phyloP scores from a whole-genome alignment of 2,888 invertebrate genomes.

The Arge pagana region DNA sequence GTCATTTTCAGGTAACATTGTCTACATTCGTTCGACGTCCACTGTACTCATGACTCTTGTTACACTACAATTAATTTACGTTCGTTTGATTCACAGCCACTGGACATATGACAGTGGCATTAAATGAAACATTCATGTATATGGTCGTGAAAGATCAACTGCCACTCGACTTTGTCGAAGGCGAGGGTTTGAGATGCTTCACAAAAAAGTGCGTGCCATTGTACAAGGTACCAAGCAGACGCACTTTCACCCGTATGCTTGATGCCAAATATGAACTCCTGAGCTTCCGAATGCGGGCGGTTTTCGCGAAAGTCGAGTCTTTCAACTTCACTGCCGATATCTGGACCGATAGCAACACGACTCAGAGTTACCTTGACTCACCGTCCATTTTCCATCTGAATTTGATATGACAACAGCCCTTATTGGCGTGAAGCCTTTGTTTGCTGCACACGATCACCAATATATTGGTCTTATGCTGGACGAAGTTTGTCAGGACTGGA shows the following conservation, averaged over 20 bases:
- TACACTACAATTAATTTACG: too few relatives aligned
- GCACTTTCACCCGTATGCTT: slow-evolving; percentile 4
- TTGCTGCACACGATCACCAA: neutral
- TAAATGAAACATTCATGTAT: neutral
- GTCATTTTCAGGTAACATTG: too few relatives aligned
- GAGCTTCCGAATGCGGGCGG: neutral
- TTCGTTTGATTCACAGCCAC: too few relatives aligned
- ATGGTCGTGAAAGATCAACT: slow-evolving; percentile 1
- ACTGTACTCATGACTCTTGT: too few relatives aligned
- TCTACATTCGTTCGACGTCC: too few relatives aligned
- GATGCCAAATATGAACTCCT: slow-evolving; percentile 18
- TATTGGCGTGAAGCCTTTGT: slow-evolving; percentile 8
- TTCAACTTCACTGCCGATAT: slow-evolving; percentile 18
- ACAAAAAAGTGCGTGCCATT: slow-evolving; percentile 18
- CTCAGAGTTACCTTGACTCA: slow-evolving; percentile 22
- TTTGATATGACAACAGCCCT: slow-evolving; percentile 9
- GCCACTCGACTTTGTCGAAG: neutral
- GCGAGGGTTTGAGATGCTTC: slow-evolving; percentile 16
- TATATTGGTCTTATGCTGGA: neutral
- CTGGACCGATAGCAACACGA: slow-evolving; percentile 18
- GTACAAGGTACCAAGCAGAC: slow-evolving; percentile 12
- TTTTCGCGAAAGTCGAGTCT: neutral
- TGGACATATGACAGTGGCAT: too few relatives aligned
- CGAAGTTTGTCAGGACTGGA: slow-evolving; percentile 1
- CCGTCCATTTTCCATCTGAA: slow-evolving; percentile 18